phyloP scores from a whole-genome alignment of 2,888 invertebrate genomes.

The Troilus luridus region DNA sequence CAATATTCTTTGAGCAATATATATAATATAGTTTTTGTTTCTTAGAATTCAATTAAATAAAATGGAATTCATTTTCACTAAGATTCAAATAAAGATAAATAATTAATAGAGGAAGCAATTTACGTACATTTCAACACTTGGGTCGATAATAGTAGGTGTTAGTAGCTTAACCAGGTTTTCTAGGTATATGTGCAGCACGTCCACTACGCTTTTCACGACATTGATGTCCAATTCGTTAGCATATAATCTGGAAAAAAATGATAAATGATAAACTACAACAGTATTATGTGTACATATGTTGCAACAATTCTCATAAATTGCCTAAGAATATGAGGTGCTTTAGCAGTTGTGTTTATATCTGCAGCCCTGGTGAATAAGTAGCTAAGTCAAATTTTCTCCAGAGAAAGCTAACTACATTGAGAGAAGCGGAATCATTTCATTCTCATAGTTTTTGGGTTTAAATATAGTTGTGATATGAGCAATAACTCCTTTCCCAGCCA shows the following conservation, averaged over 20 bases:
- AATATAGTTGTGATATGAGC: too few relatives aligned
- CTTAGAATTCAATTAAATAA: not conserved
- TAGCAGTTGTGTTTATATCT: too few relatives aligned
- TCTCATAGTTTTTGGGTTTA: too few relatives aligned
- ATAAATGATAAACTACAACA: not conserved
- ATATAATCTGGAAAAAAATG: constrained; percentile 69
- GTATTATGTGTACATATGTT: too few relatives aligned
- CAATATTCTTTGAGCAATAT: too few relatives aligned
- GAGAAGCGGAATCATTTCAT: too few relatives aligned
- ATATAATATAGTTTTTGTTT: not conserved
- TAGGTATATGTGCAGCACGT: constrained; percentile 68
- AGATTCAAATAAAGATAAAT: not conserved
- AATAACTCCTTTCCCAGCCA: too few relatives aligned
- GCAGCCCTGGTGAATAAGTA: too few relatives aligned
- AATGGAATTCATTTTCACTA: not conserved
- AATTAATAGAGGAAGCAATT: not conserved
- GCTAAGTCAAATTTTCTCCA: too few relatives aligned
- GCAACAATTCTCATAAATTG: too few relatives aligned
- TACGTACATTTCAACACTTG: constrained; percentile 55
- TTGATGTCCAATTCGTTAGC: constrained; percentile 71
- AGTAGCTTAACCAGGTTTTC: constrained; percentile 62
- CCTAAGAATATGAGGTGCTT: too few relatives aligned
- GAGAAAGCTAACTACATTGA: too few relatives aligned
- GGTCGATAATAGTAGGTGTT: constrained; percentile 57
- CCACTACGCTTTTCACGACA: constrained; percentile 72